phyloP scores from a whole-genome alignment of 2,888 invertebrate species.

The Lithophane leautieri region DNA sequence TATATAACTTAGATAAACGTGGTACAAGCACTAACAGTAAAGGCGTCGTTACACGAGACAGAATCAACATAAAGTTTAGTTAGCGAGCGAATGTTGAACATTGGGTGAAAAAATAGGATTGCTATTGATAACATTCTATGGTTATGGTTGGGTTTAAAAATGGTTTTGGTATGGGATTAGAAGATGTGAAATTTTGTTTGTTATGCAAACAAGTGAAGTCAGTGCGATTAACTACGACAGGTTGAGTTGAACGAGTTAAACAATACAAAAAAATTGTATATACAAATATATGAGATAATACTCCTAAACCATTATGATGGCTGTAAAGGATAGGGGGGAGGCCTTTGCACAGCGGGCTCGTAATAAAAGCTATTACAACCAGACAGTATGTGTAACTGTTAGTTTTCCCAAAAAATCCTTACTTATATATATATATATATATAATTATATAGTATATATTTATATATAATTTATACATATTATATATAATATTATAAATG shows the following conservation, averaged over 20 bases:
- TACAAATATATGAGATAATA: neutral
- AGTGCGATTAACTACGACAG: neutral
- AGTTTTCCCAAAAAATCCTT: no score
- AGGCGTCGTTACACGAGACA: constrained; percentile 58
- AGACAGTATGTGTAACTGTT: neutral
- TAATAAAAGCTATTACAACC: neutral
- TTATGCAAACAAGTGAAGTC: neutral
- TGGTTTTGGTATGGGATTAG: neutral
- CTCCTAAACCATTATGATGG: neutral
- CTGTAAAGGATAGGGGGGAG: neutral
- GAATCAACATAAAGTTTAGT: constrained; percentile 58
- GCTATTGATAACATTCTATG: constrained; percentile 32
- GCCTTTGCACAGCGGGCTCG: neutral
- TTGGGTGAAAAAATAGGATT: constrained; percentile 38
- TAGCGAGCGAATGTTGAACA: constrained; percentile 39
- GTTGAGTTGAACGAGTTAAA: neutral
- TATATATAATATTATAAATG: no score
- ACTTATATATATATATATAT: no score
- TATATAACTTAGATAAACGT: constrained; percentile 67
- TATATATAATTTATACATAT: no score
- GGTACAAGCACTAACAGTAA: constrained; percentile 63
- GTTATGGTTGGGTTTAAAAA: constrained; percentile 15
- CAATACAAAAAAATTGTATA: no score
- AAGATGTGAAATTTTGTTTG: neutral
- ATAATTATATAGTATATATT: no score